Base-by-base conservation (phyloP, 2,888 invertebrate species). In the Rugalucina vietnamica region DNA sequence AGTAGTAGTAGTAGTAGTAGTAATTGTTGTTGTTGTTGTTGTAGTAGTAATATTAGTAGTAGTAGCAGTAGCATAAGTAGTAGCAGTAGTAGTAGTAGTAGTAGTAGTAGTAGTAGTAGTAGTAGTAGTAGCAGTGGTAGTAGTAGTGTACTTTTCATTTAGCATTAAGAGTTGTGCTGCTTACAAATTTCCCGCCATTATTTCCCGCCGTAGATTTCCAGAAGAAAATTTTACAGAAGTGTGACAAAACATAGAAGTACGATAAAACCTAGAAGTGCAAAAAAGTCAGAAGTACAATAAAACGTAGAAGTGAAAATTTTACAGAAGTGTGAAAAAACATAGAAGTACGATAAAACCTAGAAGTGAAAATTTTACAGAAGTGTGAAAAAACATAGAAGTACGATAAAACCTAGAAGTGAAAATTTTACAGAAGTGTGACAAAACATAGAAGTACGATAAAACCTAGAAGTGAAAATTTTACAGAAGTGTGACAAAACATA, bases 1-100 rank as follows among this genome's bases (percentile, higher is more conserved):
- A 65, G 27, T 39, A 76, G 75, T 60, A 37, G 65, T 60, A 39
- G 37, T 1, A 37, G 76, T 60, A 65, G 76, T 37, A 60, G 65
- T 76, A 60, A 1, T 60, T 21, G 60, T 76, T 36, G 37, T 36
- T 36, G 76, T 76, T 21, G 76, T 34, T 36, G 60, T 60, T 24
- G 12, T 10, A 60, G 76, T 21, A 60, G 76, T 76, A 4, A 39
- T 37, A 10, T 0, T 76, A 1, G 65, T 76, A 1, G 37, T 60
- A 32, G 60, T 36, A 21, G 36, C 34, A 24, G 60, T 65, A 14
- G 3, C 12, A 27, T 2, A 60, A 27, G 36, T 43, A 36, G 65
- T 76, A 27, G 36, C 36, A n/a, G 60, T 60, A 60, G 36, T 21
- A 39, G 37, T 39, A 39, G 60, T 60, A 60, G 60, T 65, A 37